These are phyloP conservation scores for Struthio camelus DNA, from an alignment of 2,113 vertebrate species.

Conservation along the genomic window DNA sequence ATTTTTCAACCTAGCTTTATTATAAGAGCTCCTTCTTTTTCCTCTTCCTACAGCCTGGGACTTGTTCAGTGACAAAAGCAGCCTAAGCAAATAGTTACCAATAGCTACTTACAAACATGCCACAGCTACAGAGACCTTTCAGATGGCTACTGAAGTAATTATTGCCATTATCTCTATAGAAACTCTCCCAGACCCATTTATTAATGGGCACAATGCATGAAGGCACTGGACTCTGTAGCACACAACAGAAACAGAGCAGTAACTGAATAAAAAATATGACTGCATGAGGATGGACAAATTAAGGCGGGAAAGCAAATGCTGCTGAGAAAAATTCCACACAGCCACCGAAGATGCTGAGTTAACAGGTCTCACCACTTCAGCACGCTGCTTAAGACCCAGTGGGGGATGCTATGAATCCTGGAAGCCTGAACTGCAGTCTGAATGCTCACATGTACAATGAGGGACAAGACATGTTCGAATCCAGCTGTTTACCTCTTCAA, in stretches of 20 bases:
- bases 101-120: neutral
- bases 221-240: neutral
- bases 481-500: neutral
- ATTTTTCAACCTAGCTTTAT: neutral
- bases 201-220: neutral
- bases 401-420: fast-evolving
- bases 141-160: slow-evolving; percentile 25
- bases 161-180: slow-evolving; percentile 1
- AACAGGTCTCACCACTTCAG: neutral
- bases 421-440: neutral
- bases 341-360: neutral
- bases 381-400: neutral
- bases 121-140: neutral
- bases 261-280: neutral
- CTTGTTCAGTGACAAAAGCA: neutral
- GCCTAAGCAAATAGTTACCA: neutral
- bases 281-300: neutral
- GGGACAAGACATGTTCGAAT: neutral
- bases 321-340: neutral
- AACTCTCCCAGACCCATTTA: neutral
- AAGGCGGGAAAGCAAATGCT: neutral
- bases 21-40: neutral
- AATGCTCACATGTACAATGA: neutral
- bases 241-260: neutral
- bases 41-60: neutral